phyloP scores from a whole-genome alignment of 1,140 invertebrate species.

The Micrasema minimum region DNA sequence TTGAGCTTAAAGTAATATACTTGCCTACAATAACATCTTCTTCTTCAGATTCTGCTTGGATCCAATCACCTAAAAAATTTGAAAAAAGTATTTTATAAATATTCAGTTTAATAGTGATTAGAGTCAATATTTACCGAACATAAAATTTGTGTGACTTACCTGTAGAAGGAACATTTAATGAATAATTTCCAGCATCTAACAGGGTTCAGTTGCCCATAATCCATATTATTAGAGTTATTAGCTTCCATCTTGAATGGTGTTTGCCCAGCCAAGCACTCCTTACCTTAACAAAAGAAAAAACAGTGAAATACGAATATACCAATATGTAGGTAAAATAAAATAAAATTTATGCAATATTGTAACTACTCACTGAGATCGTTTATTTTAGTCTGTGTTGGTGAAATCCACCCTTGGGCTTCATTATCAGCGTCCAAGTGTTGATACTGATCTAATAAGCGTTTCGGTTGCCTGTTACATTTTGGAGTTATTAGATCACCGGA shows the following conservation, averaged over 20 bases:
- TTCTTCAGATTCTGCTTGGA: conserved; percentile 43
- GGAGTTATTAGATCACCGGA: conserved; percentile 30
- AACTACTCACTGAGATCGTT: conserved; percentile 48
- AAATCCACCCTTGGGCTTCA: conserved; percentile 47
- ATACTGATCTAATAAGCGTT: conserved; percentile 45
- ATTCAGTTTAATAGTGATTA: too few relatives aligned
- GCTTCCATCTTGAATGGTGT: conserved; percentile 36
- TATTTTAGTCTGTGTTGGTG: conserved; percentile 32
- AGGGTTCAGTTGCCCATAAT: conserved; percentile 24
- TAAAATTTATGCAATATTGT: conserved; percentile 1
- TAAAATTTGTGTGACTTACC: conserved; percentile 40
- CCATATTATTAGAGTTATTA: conserved; percentile 3
- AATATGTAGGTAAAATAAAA: conserved; percentile 8
- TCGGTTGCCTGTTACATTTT: conserved; percentile 13
- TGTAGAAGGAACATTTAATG: conserved; percentile 41
- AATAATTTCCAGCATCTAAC: conserved; percentile 30
- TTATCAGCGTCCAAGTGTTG: conserved; percentile 16
- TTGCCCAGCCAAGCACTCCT: conserved; percentile 41
- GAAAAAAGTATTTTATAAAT: too few relatives aligned
- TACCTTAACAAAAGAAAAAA: conserved; percentile 38
- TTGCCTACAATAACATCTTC: conserved; percentile 40
- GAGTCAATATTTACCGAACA: too few relatives aligned
- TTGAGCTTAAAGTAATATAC: conserved; percentile 16
- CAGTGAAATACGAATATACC: neutral
- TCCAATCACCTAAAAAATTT: conserved; percentile 51